Conservation (phyloP, 2,797 vertebrate species). For the Nyctibius grandis region DNA sequence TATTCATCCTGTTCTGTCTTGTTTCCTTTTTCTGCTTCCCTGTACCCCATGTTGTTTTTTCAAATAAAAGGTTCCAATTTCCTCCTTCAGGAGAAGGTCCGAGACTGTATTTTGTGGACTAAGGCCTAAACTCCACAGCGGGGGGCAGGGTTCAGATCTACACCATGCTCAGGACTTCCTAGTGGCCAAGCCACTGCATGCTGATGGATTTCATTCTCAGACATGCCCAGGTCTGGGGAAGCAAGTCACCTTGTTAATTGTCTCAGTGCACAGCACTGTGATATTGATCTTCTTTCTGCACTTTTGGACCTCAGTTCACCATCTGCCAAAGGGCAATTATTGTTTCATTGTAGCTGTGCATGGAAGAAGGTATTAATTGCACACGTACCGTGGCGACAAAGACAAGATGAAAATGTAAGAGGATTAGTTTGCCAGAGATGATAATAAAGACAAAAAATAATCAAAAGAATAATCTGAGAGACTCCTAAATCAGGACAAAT, state of each 20-base stretch:
- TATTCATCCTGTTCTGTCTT: background rate
- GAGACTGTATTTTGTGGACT: background rate
- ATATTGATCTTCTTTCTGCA: background rate
- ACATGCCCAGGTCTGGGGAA: background rate
- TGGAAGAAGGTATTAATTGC: background rate
- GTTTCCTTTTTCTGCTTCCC: background rate
- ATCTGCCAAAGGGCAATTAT: background rate
- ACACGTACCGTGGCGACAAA: background rate
- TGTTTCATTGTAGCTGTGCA: background rate
- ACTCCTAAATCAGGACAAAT: background rate
- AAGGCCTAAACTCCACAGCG: background rate
- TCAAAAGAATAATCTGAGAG: background rate
- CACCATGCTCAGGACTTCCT: background rate
- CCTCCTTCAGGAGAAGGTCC: background rate
- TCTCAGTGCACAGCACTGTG: background rate
- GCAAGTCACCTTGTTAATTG: background rate
- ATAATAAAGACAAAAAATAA: background rate
- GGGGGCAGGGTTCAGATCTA: background rate
- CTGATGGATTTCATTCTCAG: background rate
- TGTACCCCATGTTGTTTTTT: rapidly evolving
- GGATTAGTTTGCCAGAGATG: background rate
- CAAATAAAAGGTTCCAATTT: background rate
- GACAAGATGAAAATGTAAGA: background rate
- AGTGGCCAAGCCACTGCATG: background rate
- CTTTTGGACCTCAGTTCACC: background rate